These are phyloP conservation scores for Tupaia tana DNA, from an alignment of 2,113 vertebrate genomes.

Conservation along the genomic window DNA sequence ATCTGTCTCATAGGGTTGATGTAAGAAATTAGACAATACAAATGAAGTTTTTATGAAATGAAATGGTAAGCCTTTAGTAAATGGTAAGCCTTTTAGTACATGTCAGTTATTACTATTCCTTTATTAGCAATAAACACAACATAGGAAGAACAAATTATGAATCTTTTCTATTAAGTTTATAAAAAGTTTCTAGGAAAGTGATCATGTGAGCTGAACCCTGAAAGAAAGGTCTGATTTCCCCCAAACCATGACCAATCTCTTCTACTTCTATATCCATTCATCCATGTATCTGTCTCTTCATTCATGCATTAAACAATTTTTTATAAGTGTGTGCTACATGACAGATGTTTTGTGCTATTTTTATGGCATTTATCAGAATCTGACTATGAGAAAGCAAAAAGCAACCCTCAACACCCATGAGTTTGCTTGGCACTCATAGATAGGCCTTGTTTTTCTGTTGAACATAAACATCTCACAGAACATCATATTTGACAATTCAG, in stretches of 20 bases:
- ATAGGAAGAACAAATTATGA: not conserved
- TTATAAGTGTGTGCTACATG: not conserved
- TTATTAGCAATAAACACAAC: conserved; percentile 24
- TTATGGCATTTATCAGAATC: not conserved
- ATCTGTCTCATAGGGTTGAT: not conserved
- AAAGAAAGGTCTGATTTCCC: not conserved
- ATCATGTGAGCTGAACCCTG: not conserved
- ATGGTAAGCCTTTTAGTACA: not conserved
- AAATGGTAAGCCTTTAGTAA: not conserved
- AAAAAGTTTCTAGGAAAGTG: not conserved
- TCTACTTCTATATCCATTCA: not conserved
- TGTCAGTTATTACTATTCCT: not conserved
- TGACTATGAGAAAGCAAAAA: not conserved
- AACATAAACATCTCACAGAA: not conserved
- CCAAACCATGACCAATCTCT: not conserved
- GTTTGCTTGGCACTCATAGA: not conserved
- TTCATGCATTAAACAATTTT: not conserved
- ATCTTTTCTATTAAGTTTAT: not conserved
- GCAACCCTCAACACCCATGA: not conserved
- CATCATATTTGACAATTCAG: not conserved
- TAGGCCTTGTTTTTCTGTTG: not conserved
- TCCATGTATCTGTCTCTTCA: not conserved
- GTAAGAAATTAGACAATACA: not conserved
- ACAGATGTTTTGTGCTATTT: not conserved
- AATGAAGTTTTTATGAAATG: not conserved